A percentile compares a stretch with the other conserved stretches of the same genome.
Conservation (phyloP, 2,113 vertebrate species). For the Eira barbara region DNA sequence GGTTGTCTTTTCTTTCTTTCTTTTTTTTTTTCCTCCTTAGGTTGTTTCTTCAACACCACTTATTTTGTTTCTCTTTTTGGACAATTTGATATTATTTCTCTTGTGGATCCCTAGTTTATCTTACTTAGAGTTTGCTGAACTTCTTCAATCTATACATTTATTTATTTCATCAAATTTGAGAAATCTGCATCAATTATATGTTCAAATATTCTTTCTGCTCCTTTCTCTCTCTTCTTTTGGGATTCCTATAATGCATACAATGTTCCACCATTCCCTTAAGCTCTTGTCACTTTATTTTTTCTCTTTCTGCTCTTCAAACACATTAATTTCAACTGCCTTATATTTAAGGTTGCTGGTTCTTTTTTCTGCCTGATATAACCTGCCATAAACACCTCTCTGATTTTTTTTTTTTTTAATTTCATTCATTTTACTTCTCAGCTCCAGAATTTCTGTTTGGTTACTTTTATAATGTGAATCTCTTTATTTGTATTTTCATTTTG, state of each 20-base stretch:
- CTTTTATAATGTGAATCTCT: background rate
- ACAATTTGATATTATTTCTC: background rate
- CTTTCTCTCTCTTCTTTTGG: background rate
- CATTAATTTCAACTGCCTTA: background rate
- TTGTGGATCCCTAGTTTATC: background rate
- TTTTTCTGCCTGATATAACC: background rate
- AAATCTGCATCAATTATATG: background rate
- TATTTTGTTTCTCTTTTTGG: background rate
- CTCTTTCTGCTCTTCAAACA: background rate
- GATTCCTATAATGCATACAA: background rate
- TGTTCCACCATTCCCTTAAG: background rate
- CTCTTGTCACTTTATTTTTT: background rate
- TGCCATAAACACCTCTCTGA: background rate
- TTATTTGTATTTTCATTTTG: background rate
- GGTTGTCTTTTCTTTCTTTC: background rate
- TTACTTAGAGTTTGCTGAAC: background rate
- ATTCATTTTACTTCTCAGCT: background rate
- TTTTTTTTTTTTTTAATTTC: background rate
- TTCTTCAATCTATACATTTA: background rate
- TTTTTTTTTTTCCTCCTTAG: too few species aligned
- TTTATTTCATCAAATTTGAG: background rate
- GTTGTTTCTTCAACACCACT: background rate
- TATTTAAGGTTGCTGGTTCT: background rate
- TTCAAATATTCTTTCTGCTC: background rate
- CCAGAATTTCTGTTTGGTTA: background rate